These are phyloP conservation scores for Enhydra lutris DNA, from an alignment of 2,113 vertebrate species.

Conservation along the genomic window DNA sequence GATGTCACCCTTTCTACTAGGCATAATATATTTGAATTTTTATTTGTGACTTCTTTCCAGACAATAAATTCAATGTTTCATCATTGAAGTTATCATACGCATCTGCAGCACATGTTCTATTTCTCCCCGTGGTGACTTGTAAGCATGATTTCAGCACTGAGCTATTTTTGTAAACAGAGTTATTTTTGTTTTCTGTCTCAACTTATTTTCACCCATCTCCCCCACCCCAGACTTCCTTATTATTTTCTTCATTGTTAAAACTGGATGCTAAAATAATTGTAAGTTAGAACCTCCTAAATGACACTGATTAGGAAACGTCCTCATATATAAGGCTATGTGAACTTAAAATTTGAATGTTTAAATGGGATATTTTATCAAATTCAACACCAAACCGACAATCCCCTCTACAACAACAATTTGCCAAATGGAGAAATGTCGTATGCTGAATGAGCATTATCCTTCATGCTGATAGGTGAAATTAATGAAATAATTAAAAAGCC, in stretches of 20 bases:
- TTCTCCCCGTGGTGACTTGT: neutral
- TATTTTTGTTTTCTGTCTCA: neutral
- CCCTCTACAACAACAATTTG: conserved; percentile 42
- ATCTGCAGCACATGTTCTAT: neutral
- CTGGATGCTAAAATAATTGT: neutral
- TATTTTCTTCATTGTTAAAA: conserved; percentile 51
- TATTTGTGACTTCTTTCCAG: conserved; percentile 4
- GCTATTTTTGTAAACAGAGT: conserved; percentile 5
- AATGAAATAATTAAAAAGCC: conserved; percentile 74
- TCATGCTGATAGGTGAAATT: conserved; percentile 76
- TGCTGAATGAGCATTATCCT: conserved; percentile 57
- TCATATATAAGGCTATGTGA: conserved; percentile 17
- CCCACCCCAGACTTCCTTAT: neutral
- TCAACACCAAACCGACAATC: conserved; percentile 55
- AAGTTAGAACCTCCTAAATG: conserved; percentile 23
- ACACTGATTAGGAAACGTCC: conserved; percentile 29
- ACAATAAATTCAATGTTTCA: conserved; percentile 36
- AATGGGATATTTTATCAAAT: conserved; percentile 65
- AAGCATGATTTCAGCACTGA: conserved; percentile 32
- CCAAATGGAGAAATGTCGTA: conserved; percentile 50
- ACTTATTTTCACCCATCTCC: neutral
- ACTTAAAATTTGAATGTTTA: conserved; percentile 58
- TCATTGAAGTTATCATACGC: neutral
- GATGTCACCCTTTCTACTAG: neutral
- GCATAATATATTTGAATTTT: conserved; percentile 23